Evolutionary conservation across 2,888 invertebrate genomes (phyloP), one percentile per base, ranked within the genome.

Genomic region (Melanchra persicariae): DNA sequence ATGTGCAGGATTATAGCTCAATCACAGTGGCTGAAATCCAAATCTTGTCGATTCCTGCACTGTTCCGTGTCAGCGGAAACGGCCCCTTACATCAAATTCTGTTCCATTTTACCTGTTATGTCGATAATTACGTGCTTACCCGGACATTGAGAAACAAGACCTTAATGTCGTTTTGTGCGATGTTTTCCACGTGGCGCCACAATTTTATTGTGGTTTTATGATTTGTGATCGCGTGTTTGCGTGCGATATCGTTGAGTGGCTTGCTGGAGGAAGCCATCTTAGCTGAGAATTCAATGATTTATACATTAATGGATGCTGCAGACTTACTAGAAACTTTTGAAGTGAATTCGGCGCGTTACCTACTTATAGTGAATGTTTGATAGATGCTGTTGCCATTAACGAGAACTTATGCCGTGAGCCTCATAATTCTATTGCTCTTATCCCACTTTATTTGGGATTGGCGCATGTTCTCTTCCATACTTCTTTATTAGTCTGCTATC

Each of bases 151-250:
- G 71, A 66, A 66, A 66, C 30, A 40, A 66, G 40, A 75, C 3
- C 47, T 34, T 67, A 75, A 76, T 81, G 58, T 55, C 62, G 34
- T 49, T 75, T 58, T 70, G 57, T 71, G 3, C 8, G 37, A 43
- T 34, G 58, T 12, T 51, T 54, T 54, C 40, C 40, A 62, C 57
- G 30, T 69, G 43, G 26, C 40, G 51, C 51, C 43, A 51, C 24
- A 47, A 24, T 24, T 24, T 26, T 60, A 17, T 40, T 40, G 40
- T 40, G 15, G 5, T 22, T 30, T 45, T 52, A 19, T 51, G 10
- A 63, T 74, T 79, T 60, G 47, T 52, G 37, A 60, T 26, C 34
- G 61, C 63, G 49, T 78, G 60, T 61, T 74, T 17, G 57, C 47
- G 19, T 54, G 58, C 34, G n/a, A 37, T 61, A 26, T 15, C 49